Base-by-base conservation (phyloP, 2,113 vertebrate genomes). In the Chaetops frenatus region DNA sequence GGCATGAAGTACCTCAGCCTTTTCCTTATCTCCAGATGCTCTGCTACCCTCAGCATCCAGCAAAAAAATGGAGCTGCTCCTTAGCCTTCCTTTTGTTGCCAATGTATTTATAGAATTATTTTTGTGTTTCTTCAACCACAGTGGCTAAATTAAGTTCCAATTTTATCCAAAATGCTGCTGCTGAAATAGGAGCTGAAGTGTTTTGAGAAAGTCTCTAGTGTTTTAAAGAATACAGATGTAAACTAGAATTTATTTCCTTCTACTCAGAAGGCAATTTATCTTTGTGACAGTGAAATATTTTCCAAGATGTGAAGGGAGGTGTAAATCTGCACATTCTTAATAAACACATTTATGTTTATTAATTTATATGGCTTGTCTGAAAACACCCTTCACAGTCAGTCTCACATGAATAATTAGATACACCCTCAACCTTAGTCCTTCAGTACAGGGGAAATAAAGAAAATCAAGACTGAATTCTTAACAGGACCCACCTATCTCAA, bases 301-400 rank as follows among this genome's bases (percentile, higher is more conserved):
- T 92, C 58, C 35, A 77, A 71, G 62, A 92, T 83, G 58, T 51
- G 82, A 95, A 88, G 18, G 28, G 84, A 93, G 65, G 64, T 96
- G 79, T 93, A 95, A 96, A 87, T 88, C 76, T 86, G 83, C 57
- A 56, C 27, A 47, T 44, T 81, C 70, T 83, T 62, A 93, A 84
- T 93, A 88, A 94, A 95, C 58, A 83, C 18, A 83, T 94, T 91
- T 95, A 66, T 77, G 36, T 88, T 95, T 95, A 92, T 91, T 86
- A 90, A 90, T 95, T 95, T 95, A 80, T 72, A 86, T 31, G 67
- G 94, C 95, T 97, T 96, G 96, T 86, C 70, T 92, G 61, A 98
- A 96, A 92, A 98, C 83, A 92, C 90, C 82, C 57, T 98, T 97
- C 51, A 96, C 40, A 78, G 96, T 95, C 92, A 97, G 96, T 80